A percentile compares a stretch with the other conserved stretches of the same genome.
phyloP scores from a whole-genome alignment of 2,888 invertebrate species.

The Balanococcus diminutus region DNA sequence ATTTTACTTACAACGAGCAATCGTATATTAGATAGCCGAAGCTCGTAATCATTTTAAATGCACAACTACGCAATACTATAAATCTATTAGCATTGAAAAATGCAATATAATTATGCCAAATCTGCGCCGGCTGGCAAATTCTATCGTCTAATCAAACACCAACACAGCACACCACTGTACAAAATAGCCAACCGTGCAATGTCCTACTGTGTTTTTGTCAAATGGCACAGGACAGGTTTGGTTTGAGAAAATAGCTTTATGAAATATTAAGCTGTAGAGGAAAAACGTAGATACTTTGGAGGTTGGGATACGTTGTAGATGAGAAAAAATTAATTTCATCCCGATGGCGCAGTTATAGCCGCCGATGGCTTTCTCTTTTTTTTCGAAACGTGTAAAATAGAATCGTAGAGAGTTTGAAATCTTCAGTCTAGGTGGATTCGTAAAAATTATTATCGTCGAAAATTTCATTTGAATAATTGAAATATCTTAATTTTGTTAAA shows the following conservation, averaged over 20 bases:
- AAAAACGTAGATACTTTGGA: background rate
- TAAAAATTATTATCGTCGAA: too few species aligned
- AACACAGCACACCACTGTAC: background rate
- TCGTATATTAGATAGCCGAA: background rate
- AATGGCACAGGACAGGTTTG: background rate
- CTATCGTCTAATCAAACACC: background rate
- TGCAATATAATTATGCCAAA: slow-evolving; percentile 16
- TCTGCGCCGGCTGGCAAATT: background rate
- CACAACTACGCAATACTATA: background rate
- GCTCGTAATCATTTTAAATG: background rate
- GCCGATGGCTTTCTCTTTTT: background rate
- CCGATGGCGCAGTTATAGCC: background rate
- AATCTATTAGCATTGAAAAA: slow-evolving; percentile 27
- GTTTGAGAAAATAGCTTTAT: background rate
- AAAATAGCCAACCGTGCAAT: background rate
- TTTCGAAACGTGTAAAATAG: background rate
- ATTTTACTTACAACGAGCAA: background rate
- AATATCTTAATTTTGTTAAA: too few species aligned
- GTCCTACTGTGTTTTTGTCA: background rate
- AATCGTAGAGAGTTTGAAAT: too few species aligned
- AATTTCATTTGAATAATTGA: too few species aligned
- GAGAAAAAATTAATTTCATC: background rate
- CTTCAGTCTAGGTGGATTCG: too few species aligned
- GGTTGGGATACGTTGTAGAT: background rate
- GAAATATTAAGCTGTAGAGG: background rate